phyloP scores from a whole-genome alignment of 2,888 invertebrate species.

The Eupithecia subumbrata region DNA sequence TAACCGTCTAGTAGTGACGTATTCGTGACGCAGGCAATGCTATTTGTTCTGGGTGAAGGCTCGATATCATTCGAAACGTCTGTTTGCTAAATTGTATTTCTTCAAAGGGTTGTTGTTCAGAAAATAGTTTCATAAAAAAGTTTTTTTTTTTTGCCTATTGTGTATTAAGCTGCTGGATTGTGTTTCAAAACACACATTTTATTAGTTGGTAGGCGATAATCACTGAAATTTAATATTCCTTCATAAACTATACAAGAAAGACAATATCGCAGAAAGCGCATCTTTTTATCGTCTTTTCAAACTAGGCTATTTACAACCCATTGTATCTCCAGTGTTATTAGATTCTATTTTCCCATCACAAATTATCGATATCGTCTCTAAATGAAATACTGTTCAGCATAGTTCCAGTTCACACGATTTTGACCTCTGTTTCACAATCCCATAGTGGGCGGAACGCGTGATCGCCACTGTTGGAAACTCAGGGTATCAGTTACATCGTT shows the following conservation, averaged over 20 bases:
- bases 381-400: conserved; percentile 42
- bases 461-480: conserved; percentile 34
- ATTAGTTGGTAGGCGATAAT: background rate
- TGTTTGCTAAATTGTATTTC: background rate
- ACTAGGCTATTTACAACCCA: conserved; percentile 18
- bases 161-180: background rate
- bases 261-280: conserved; percentile 17
- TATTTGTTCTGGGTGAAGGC: conserved; percentile 20
- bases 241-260: background rate
- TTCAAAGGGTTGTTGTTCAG: background rate
- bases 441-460: conserved; percentile 43
- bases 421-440: conserved; percentile 46
- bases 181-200: background rate
- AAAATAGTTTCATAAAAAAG: background rate
- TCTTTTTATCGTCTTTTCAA: conserved; percentile 7
- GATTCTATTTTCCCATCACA: conserved; percentile 37
- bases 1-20: conserved; percentile 14
- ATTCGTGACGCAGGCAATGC: conserved; percentile 20
- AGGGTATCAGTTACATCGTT: conserved; percentile 33
- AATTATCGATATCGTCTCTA: conserved; percentile 45
- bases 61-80: conserved; percentile 1
- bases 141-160: background rate
- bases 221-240: background rate
- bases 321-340: conserved; percentile 24
- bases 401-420: conserved; percentile 47